Evolutionary conservation across 2,888 invertebrate genomes (phyloP), one percentile per base, ranked within the genome.

Genomic region (Epinotia nisella): DNA sequence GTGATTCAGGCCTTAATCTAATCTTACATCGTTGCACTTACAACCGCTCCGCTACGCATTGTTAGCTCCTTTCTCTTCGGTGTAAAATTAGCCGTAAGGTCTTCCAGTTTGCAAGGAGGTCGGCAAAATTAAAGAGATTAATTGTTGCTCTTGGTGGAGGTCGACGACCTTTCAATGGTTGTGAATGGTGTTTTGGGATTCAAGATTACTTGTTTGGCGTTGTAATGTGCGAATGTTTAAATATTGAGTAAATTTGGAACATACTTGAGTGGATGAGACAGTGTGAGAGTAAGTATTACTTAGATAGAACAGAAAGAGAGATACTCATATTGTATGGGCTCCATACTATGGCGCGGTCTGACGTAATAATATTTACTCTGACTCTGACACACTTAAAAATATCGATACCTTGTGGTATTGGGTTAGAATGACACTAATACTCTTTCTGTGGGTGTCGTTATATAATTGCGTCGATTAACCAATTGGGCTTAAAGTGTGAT

Each of bases 51-150:
- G 58, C 21, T 55, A 59, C 13, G 66, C 71, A 72, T 72, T 72
- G 71, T 74, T 76, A 71, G 75, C 62, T 78, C 78, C 73, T 78
- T 82, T 79, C 79, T 79, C 76, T 76, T 78, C 75, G 45, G 68
- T 74, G 76, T 71, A 79, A 78, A 76, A 71, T 55, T 41, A 45
- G 35, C 61, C 71, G 55, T 75, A 81, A 86, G 85, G 85, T 83
- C 83, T 84, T 81, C 84, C 78, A 84, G 79, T 85, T 79, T 74
- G 76, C 83, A 83, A 78, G 76, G 77, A 83, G 83, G 84, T 77
- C 79, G 79, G 72, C 69, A 76, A 64, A 76, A 72, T 74, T 74
- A 79, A 82, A 81, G 76, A 78, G 76, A 78, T 79, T 77, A 79
- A 80, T 82, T 81, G 79, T 77, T 76, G 78, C 77, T 76, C 71